Evolutionary conservation across 1,140 invertebrate species (phyloP).

Genomic region (Acromyrmex heyeri): DNA sequence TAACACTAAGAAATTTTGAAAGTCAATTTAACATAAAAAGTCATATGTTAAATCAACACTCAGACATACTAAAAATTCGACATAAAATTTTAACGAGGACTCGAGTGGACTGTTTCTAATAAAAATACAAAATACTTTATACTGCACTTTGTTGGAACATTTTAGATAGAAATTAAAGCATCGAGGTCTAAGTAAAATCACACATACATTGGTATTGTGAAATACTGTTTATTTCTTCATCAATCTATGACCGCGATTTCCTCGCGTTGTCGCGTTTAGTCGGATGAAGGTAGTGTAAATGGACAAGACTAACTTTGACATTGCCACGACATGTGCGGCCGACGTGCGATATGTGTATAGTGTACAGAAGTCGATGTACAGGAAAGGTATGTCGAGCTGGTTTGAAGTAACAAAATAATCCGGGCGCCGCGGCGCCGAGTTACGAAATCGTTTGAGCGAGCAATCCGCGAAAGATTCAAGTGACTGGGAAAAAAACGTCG

Average conservation of each 20-base stretch:
- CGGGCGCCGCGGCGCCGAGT: neutral
- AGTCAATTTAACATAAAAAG: no score
- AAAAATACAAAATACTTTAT: no score
- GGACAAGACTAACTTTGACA: constrained; percentile 64
- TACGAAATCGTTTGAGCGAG: constrained; percentile 10
- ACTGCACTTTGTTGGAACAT: neutral
- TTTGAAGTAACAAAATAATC: constrained; percentile 16
- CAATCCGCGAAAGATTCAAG: neutral
- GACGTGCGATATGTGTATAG: neutral
- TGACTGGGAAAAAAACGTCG: neutral
- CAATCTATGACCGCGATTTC: constrained; percentile 28
- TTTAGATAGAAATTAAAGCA: neutral
- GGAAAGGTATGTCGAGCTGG: neutral
- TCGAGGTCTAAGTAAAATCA: neutral
- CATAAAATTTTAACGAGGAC: no score
- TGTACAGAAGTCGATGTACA: constrained; percentile 36
- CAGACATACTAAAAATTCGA: no score
- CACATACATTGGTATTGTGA: neutral
- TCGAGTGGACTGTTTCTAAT: no score
- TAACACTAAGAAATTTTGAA: no score
- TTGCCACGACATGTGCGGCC: constrained; percentile 14
- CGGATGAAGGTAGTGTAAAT: constrained; percentile 59
- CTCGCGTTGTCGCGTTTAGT: constrained; percentile 15
- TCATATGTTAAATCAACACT: no score
- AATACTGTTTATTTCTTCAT: neutral